phyloP scores from a whole-genome alignment of 2,888 invertebrate species.

The Pseudococcus jackbeardsleyi region DNA sequence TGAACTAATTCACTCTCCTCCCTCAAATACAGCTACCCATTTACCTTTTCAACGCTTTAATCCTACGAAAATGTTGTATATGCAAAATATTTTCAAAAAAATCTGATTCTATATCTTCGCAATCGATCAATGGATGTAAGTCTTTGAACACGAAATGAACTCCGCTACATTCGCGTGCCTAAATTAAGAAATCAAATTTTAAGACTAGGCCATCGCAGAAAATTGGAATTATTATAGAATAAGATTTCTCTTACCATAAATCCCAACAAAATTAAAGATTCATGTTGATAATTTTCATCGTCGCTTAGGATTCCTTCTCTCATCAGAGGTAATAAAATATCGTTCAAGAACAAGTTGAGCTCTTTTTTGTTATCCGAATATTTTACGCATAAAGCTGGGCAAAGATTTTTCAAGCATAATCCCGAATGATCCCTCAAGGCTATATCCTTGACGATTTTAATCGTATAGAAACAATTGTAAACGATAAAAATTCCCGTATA shows the following conservation, averaged over 20 bases:
- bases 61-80: constrained; percentile 86
- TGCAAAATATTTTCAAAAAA: constrained; percentile 96
- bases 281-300: constrained; percentile 81
- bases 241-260: constrained; percentile 73
- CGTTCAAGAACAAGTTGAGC: constrained; percentile 79
- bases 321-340: constrained; percentile 81
- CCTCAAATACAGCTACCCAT: constrained; percentile 59
- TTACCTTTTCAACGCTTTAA: constrained; percentile 81
- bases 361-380: constrained; percentile 73
- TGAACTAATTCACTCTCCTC: background rate
- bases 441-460: constrained; percentile 79
- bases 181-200: background rate
- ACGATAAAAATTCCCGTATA: constrained; percentile 81
- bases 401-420: constrained; percentile 79
- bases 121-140: constrained; percentile 77
- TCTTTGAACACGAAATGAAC: constrained; percentile 81
- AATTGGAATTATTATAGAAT: background rate
- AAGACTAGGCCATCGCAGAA: background rate
- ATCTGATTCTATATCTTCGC: constrained; percentile 86
- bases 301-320: constrained; percentile 80
- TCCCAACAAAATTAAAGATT: constrained; percentile 84
- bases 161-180: constrained; percentile 78
- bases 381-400: constrained; percentile 72
- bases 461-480: constrained; percentile 72
- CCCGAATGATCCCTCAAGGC: constrained; percentile 85